phyloP scores from a whole-genome alignment of 1,140 invertebrate species.

The Hormaphis cornu region DNA sequence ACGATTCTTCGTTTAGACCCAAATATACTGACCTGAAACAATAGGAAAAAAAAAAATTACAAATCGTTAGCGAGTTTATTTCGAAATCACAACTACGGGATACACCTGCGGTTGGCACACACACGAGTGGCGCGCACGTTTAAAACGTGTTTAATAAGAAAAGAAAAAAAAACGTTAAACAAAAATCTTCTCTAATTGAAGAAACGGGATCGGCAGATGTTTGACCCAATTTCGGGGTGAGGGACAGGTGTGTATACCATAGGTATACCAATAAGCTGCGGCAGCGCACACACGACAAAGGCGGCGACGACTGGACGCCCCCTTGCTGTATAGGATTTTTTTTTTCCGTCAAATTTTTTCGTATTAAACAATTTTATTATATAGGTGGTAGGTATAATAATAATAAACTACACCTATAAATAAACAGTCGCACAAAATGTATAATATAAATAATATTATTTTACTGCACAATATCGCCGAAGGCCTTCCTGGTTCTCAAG shows the following conservation, averaged over 20 bases:
- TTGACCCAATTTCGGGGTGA: conserved; percentile 5
- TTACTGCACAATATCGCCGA: neutral
- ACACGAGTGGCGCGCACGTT: neutral
- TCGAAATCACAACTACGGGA: neutral
- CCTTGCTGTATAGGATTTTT: neutral
- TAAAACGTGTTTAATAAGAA: neutral
- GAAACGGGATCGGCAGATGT: conserved; percentile 8
- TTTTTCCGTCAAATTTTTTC: neutral
- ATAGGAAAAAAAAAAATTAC: neutral
- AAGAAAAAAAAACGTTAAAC: neutral
- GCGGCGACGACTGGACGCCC: neutral
- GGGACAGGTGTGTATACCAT: conserved; percentile 1
- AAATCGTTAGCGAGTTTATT: conserved; percentile 10
- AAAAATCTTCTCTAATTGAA: neutral
- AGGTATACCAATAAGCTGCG: no score
- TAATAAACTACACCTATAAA: no score
- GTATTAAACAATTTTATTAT: neutral
- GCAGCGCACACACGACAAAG: no score
- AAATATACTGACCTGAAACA: conserved; percentile 30
- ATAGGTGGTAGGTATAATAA: no score
- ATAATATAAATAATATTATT: no score
- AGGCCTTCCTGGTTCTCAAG: conserved; percentile 24
- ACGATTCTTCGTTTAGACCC: conserved; percentile 15
- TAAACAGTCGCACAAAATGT: no score
- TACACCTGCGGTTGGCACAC: neutral